These are phyloP conservation scores for Epistrophe eligans DNA, from an alignment of 2,888 invertebrate species.

Conservation along the genomic window DNA sequence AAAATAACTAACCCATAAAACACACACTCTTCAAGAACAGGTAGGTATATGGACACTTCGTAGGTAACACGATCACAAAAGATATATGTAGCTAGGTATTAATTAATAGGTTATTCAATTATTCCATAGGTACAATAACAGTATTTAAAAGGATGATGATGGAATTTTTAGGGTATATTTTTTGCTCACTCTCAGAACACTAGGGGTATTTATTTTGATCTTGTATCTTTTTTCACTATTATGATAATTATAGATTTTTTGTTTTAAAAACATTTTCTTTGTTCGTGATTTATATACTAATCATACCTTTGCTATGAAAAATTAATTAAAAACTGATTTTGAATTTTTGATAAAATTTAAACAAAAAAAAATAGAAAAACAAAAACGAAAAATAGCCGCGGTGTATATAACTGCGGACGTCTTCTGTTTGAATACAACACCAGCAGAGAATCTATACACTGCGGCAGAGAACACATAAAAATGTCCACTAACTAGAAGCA, in stretches of 20 bases:
- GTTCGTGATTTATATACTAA: background rate
- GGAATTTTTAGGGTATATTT: conserved; percentile 21
- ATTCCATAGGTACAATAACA: background rate
- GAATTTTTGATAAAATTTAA: conserved; percentile 34
- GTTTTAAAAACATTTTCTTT: background rate
- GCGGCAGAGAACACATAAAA: conserved; percentile 70
- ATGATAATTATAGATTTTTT: conserved; percentile 53
- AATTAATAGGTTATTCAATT: background rate
- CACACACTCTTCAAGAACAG: background rate
- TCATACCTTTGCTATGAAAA: background rate
- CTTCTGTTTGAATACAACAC: conserved; percentile 78
- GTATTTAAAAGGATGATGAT: conserved; percentile 36
- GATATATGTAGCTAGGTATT: background rate
- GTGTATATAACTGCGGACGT: conserved; percentile 84
- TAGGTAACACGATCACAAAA: conserved; percentile 6
- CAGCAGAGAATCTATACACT: conserved; percentile 77
- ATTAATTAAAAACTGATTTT: conserved; percentile 35
- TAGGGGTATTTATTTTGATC: conserved; percentile 12
- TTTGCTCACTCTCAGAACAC: conserved; percentile 33
- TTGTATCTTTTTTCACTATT: background rate
- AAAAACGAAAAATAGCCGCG: conserved; percentile 81
- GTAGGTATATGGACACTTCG: background rate
- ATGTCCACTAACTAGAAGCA: conserved; percentile 65
- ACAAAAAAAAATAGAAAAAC: conserved; percentile 63
- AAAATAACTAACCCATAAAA: background rate